phyloP scores from a whole-genome alignment of 2,113 vertebrate genomes.

The Alexandromys fortis region DNA sequence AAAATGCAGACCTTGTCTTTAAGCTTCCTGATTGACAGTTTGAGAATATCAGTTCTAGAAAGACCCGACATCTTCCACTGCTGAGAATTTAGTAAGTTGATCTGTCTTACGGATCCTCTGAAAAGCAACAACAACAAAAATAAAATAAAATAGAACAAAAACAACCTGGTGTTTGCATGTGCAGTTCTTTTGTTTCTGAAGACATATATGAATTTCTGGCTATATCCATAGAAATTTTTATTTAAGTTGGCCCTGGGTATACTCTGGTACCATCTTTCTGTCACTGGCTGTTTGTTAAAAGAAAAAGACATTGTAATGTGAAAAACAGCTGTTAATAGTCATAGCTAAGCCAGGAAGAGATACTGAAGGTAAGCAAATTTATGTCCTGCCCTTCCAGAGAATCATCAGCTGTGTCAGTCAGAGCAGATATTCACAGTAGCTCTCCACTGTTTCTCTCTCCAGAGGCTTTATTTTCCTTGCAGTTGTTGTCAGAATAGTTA shows the following conservation, averaged over 20 bases:
- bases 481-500: not conserved
- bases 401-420: slow-evolving; percentile 29
- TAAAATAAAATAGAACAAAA: not conserved
- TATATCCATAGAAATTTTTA: not conserved
- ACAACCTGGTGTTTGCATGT: not conserved
- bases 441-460: not conserved
- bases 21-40: not conserved
- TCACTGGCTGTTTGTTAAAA: not conserved
- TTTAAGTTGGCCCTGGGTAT: not conserved
- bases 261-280: not conserved
- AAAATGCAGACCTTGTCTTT: not conserved
- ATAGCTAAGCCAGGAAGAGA: not conserved
- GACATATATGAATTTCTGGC: not conserved
- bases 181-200: not conserved
- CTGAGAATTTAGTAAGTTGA: not conserved
- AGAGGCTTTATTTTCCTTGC: slow-evolving; percentile 18
- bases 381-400: slow-evolving; percentile 60
- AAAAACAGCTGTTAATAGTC: not conserved
- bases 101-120: not conserved
- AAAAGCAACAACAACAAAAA: not conserved
- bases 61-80: not conserved
- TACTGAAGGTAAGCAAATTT: slow-evolving; percentile 37
- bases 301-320: not conserved
- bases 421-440: slow-evolving; percentile 48
- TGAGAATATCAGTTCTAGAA: not conserved